Percentiles rank a stretch among this genome's conserved stretches.
These are phyloP conservation scores for Adela reaumurella DNA, from an alignment of 2,888 invertebrate species.

Conservation along the genomic window DNA sequence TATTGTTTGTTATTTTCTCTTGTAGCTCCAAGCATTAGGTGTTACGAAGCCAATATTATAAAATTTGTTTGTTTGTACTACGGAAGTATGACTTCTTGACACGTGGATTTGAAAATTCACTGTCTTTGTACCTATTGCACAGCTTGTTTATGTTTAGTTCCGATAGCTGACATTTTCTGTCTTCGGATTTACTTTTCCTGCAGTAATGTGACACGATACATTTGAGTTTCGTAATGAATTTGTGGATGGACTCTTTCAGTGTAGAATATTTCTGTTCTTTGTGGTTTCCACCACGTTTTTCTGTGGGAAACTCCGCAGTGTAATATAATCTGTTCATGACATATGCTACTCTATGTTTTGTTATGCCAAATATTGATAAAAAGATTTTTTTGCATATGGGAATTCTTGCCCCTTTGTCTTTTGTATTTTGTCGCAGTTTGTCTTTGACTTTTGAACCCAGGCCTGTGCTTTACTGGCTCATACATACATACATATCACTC, in stretches of 20 bases:
- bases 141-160: conserved; percentile 11
- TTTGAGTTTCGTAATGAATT: conserved; percentile 8
- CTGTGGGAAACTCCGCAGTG: conserved; percentile 6
- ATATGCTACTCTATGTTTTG: conserved; percentile 4
- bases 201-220: conserved; percentile 10
- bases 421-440: not conserved
- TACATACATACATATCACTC: too few species aligned
- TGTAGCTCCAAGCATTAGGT: conserved; percentile 6
- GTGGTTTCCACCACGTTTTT: conserved; percentile 9
- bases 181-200: conserved; percentile 1
- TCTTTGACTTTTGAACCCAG: not conserved
- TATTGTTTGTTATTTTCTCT: conserved; percentile 6
- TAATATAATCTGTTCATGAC: conserved; percentile 4
- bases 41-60: conserved; percentile 13
- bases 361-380: conserved; percentile 4
- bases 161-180: conserved; percentile 9
- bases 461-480: not conserved
- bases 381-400: conserved; percentile 5
- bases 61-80: conserved; percentile 7
- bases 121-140: conserved; percentile 4
- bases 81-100: conserved; percentile 10
- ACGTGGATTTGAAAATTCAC: conserved; percentile 1
- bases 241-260: not conserved
- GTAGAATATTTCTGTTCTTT: conserved; percentile 3
- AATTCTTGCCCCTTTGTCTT: not conserved